Evolutionary conservation across 2,113 vertebrate species (phyloP), one percentile per base, ranked within the genome.

Genomic region (Salvator merianae): DNA sequence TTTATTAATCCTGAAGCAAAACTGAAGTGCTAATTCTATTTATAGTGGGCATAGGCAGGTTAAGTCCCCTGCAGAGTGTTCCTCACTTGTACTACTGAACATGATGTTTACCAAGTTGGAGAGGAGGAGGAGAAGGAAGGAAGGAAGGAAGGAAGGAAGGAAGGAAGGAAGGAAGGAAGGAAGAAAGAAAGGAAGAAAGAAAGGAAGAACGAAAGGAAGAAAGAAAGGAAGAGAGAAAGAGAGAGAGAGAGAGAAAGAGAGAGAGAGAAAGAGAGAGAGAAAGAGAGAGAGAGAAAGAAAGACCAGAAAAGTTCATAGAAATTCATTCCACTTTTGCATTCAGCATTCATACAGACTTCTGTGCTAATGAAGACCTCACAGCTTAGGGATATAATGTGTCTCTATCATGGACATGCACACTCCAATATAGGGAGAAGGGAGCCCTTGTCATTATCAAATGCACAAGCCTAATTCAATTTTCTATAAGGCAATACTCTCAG

Each of bases 381-480:
- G 50, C 26, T 81, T 79, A 82, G 82, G 59, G 7, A 12, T 86
- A 22, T 74, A 55, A 68, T 77, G 84, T 59, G 13, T 66, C 28
- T 2, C 73, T 53, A 77, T 73, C 81, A 85, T 14, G 83, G 82
- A 90, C 36, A 73, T 32, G 9, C 90, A 83, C 9, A 7, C 59
- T 86, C 79, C 81, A 75, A 9, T 62, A 69, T 72, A 47, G 63
- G 55, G 76, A 3, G 3, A 81, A 79, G 79, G 83, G 84, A 83
- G 32, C n/a, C 79, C 79, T 84, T 86, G 34, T 80, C 0, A 0
- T 85, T 90, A 90, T 76, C 86, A 86, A 70, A 59, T 30, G 34
- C n/a, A 74, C 36, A 78, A 79, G 20, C 82, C 34, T 88, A 85
- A 90, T 90, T 82, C 22, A 12, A 80, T 90, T 84, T 88, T 93